Evolutionary conservation across 2,888 invertebrate genomes (phyloP), one percentile per base, ranked within the genome.

Genomic region (Drosophila stalkeri): DNA sequence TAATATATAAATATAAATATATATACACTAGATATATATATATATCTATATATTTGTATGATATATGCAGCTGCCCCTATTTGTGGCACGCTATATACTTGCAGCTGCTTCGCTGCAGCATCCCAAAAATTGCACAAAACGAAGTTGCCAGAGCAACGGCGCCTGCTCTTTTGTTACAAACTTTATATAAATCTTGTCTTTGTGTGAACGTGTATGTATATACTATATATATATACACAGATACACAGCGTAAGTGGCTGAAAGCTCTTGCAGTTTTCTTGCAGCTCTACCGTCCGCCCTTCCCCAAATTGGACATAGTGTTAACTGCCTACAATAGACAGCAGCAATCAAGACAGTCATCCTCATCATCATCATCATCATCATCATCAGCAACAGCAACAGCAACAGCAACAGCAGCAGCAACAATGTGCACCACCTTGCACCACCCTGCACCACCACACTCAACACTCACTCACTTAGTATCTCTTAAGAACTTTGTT

Each of bases 231-330:
- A 64, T 35, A 49, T 7, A 27, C 47, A 63, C 35, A 75, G 54
- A 66, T 37, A 75, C 37, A 63, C 65, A 64, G 27, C 49, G 9
- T 37, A 46, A 63, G 51, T 57, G 51, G 52, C 35, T 57, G 27
- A 55, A 66, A 54, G 57, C 79, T 64, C 33, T 49, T 54, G 67
- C 76, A 79, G 62, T 66, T 66, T 63, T 12, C 63, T 51, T 61
- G 12, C 14, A 14, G 1, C 20, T 31, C 47, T n/a, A n/a, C 44
- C n/a, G n/a, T n/a, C 20, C 47, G 52, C 60, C 18, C 51, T 12
- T 23, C 31, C 33, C 20, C 14, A n/a, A 18, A 12, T 41, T 23
- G 18, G 23, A 8, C 47, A 59, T 44, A 35, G 52, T 39, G 60
- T 52, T 23, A 74, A 47, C 66, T 74, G 61, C 51, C 75, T 61